Evolutionary conservation across 2,113 vertebrate genomes (phyloP).

Genomic region (Thalassarche chlororhynchos): DNA sequence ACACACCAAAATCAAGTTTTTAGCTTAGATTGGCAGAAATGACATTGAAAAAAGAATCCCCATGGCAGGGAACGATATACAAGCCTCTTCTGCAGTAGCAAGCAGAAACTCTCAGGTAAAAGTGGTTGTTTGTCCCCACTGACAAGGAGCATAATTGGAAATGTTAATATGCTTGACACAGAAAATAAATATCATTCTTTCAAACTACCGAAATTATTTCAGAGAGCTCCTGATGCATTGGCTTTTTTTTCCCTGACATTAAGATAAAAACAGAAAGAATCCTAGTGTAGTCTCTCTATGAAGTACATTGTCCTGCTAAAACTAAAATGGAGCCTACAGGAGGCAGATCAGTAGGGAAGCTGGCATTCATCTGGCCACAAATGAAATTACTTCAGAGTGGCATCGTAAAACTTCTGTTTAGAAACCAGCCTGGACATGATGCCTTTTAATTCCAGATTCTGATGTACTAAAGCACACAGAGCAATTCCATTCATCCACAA

Average conservation of each 20-base stretch:
- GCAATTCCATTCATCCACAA: neutral
- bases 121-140: neutral
- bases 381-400: neutral
- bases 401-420: neutral
- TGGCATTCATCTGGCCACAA: neutral
- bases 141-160: neutral
- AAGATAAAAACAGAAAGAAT: slow-evolving; percentile 8
- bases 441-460: neutral
- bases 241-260: neutral
- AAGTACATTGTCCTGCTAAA: neutral
- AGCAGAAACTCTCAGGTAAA: neutral
- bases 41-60: neutral
- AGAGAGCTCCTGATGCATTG: neutral
- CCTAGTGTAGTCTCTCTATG: neutral
- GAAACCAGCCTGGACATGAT: neutral
- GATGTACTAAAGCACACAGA: neutral
- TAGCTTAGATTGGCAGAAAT: neutral
- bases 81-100: neutral
- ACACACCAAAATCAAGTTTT: rapidly evolving
- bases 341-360: neutral
- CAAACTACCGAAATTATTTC: neutral
- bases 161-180: neutral
- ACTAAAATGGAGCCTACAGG: neutral
- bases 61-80: neutral
- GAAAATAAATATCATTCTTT: neutral